Base-by-base conservation (phyloP, 2,113 vertebrate genomes). In the Anarrhichthys ocellatus region DNA sequence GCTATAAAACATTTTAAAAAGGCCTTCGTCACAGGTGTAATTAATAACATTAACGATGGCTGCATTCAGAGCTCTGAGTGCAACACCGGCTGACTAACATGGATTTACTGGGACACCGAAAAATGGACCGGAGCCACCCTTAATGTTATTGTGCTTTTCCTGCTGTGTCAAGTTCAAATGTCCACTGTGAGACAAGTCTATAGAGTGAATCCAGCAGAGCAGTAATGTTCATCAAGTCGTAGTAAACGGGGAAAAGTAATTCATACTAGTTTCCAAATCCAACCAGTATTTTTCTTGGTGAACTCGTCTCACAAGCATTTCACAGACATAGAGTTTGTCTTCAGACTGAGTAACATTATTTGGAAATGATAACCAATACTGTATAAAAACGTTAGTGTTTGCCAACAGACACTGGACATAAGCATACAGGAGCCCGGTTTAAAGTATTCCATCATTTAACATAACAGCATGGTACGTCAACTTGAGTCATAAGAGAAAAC, bases 1-100 rank as follows among this genome's bases (percentile, higher is more conserved):
- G 67, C 52, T 22, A 69, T 68, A 84, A 58, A 79, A 40, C 76
- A 64, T 75, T 68, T 64, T 48, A 32, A 61, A 67, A 66, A 66
- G 38, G 18, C 34, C 22, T 61, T 42, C 34, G 24, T 59, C n/a
- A 15, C 38, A 14, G 10, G 34, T 18, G 20, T 44, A 61, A 50
- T 59, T 67, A 46, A 36, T 44, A 62, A 73, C 9, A 38, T 62
- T n/a, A 72, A 81, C 2, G 1, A 48, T 13, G 11, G 32, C 22
- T 46, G 18, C 64, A 20, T 52, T 48, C 32, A 44, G 56, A 68
- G 27, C 14, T 64, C 27, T 32, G 9, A 27, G 22, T 38, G 22
- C 32, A 29, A 13, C 38, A 8, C 9, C 17, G 32, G 13, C 18
- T 50, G 11, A 24, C 14, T 22, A 17, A 22, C 38, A 61, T 20